A percentile compares a stretch with the other conserved stretches of the same genome.
Evolutionary conservation across 2,888 invertebrate genomes (phyloP).

Genomic region (Ischnus inquisitorius): DNA sequence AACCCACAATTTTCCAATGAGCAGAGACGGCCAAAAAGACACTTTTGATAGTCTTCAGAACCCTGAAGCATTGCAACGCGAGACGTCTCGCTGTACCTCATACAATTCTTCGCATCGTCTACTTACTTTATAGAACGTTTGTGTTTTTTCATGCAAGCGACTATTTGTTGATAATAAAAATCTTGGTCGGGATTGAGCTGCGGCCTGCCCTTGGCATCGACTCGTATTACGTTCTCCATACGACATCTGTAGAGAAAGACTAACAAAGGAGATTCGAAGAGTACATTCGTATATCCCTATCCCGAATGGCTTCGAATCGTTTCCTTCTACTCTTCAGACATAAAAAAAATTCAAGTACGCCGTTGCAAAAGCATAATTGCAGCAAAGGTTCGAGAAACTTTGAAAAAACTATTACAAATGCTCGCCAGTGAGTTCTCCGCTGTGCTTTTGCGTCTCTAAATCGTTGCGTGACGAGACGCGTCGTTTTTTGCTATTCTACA

Average conservation of each 20-base stretch:
- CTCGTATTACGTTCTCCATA: slow-evolving; percentile 13
- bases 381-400: background rate
- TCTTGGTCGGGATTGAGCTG: background rate
- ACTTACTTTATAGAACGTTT: slow-evolving; percentile 14
- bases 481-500: background rate
- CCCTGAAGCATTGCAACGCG: no score
- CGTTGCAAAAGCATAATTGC: background rate
- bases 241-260: background rate
- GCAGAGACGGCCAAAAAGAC: no score
- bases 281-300: background rate
- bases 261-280: background rate
- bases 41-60: no score
- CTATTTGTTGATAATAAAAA: slow-evolving; percentile 11
- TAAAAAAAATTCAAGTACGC: no score
- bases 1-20: no score
- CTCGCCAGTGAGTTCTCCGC: background rate
- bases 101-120: background rate
- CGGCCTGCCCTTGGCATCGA: background rate
- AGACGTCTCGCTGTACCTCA: no score
- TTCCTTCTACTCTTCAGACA: background rate
- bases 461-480: background rate
- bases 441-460: background rate
- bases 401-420: background rate
- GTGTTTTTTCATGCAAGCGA: slow-evolving; percentile 28
- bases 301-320: background rate